Evolutionary conservation across 2,888 invertebrate genomes (phyloP).

Genomic region (Blomia tropicalis): DNA sequence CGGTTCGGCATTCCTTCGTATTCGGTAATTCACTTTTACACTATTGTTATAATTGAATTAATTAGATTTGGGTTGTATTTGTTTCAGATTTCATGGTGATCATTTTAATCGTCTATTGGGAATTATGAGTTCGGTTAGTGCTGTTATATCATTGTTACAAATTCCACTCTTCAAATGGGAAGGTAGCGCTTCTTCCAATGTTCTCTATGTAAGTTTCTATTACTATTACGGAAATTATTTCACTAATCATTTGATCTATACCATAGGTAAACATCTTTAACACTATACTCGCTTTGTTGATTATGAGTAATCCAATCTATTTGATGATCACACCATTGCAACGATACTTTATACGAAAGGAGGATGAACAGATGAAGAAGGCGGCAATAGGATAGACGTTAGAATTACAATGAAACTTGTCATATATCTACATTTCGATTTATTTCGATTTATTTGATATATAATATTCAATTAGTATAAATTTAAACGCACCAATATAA

Average conservation of each 20-base stretch:
- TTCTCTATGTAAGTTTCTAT: slow-evolving; percentile 25
- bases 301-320: slow-evolving; percentile 29
- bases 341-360: slow-evolving; percentile 26
- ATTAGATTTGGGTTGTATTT: not conserved
- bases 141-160: slow-evolving; percentile 32
- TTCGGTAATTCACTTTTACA: slow-evolving; percentile 31
- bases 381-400: not conserved
- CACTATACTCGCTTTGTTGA: slow-evolving; percentile 25
- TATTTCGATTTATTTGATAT: too few relatives aligned
- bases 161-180: slow-evolving; percentile 33
- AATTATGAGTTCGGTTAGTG: slow-evolving; percentile 33
- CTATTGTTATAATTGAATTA: not conserved
- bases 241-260: not conserved
- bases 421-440: too few relatives aligned
- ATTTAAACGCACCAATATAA: too few relatives aligned
- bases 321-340: slow-evolving; percentile 28
- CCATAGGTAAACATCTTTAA: slow-evolving; percentile 29
- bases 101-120: slow-evolving; percentile 34
- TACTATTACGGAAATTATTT: not conserved
- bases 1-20: slow-evolving; percentile 32
- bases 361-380: slow-evolving; percentile 32
- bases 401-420: too few relatives aligned
- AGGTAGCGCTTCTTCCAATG: slow-evolving; percentile 25
- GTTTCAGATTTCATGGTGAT: slow-evolving; percentile 32
- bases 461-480: too few relatives aligned